Base-by-base conservation (phyloP, 1,140 invertebrate genomes). In the Hyles euphorbiae region DNA sequence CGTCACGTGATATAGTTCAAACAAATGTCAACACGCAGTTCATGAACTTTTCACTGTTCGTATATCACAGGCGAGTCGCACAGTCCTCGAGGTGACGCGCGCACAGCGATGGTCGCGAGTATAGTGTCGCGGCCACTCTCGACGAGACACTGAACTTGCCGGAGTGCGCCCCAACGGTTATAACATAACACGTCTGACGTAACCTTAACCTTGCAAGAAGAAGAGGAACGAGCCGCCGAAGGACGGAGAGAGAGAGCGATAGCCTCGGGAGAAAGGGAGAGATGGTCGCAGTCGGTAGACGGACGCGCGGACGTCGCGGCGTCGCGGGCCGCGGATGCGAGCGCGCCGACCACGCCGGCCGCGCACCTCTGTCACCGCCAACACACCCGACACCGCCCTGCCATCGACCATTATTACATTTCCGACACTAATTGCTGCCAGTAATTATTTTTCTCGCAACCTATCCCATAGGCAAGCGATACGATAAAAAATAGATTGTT, bases 161-260 rank as follows among this genome's bases (percentile, higher is more conserved):
- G 72, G 74, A 79, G 84, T 79, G 83, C 80, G 81, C 80, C 81
- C 83, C 86, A 87, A 86, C 87, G 88, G 88, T 90, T 90, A 90
- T 90, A 90, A 89, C 86, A 88, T 89, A 87, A 87, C 84, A 89
- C 79, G 83, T 87, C 84, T 87, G 84, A 87, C 83, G 86, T 88
- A 90, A 89, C 88, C 87, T 89, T 89, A 89, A 90, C 87, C 87
- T 89, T 90, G 87, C 87, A 86, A 85, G 88, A 88, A 88, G 85
- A 88, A 88, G 85, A 88, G 85, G 84, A 88, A 84, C 79, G 78
- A 86, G 74, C 82, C 72, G 78, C 83, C 88, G 87, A 89, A 89
- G 85, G 87, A 88, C 87, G 86, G 87, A 87, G 79, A 84, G 84
- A 89, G 84, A 87, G 79, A 70, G 82, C 82, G 64, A 83, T 87